These are phyloP conservation scores for Hymenopus coronatus DNA, from an alignment of 2,888 invertebrate species.

Conservation along the genomic window DNA sequence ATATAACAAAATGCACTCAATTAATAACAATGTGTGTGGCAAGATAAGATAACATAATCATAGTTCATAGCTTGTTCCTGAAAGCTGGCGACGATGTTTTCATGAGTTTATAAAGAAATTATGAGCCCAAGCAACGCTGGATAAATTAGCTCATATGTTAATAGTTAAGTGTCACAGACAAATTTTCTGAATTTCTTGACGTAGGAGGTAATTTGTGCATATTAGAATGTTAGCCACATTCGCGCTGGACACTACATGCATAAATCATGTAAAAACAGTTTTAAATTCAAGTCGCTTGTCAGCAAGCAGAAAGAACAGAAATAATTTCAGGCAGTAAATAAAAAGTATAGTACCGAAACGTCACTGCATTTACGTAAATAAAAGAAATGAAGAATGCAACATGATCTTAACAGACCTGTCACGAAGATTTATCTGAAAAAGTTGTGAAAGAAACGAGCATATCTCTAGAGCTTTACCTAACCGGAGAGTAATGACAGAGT, in stretches of 20 bases:
- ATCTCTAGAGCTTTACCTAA: background rate
- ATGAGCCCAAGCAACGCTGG: too few relatives aligned
- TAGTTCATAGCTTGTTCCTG: too few relatives aligned
- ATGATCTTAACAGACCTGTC: conserved; percentile 12
- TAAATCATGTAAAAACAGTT: background rate
- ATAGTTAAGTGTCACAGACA: too few relatives aligned
- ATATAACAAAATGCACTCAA: too few relatives aligned
- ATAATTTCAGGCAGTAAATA: background rate
- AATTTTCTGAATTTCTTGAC: too few relatives aligned
- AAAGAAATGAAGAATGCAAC: background rate
- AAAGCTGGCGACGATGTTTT: too few relatives aligned
- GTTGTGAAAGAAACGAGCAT: background rate
- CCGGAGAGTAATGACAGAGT: background rate
- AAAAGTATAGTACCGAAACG: background rate
- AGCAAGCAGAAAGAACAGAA: background rate
- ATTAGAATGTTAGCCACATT: background rate
- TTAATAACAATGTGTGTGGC: too few relatives aligned
- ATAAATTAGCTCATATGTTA: too few relatives aligned
- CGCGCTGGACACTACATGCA: background rate
- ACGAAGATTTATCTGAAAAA: conserved; percentile 2
- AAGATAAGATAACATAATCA: too few relatives aligned
- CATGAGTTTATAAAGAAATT: too few relatives aligned
- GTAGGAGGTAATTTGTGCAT: background rate
- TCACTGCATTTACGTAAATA: background rate
- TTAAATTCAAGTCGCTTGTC: background rate